Conservation (phyloP, 2,797 vertebrate genomes). For the Coendou prehensilis region DNA sequence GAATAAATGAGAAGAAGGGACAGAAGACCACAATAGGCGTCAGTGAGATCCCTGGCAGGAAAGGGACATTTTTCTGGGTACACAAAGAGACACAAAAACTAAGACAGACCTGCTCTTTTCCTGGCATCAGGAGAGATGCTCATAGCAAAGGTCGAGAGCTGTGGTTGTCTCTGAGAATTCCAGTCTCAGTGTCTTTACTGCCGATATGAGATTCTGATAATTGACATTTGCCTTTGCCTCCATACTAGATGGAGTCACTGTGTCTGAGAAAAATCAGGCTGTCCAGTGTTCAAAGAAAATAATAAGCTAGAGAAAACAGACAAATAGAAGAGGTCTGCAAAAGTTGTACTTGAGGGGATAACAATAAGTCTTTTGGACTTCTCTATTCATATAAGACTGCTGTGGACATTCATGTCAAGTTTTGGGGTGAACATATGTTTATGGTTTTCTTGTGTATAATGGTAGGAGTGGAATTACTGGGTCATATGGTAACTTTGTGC, state of each 20-base stretch:
- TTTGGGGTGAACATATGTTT: background rate
- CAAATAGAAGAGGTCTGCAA: constrained; percentile 44
- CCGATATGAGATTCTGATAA: constrained; percentile 24
- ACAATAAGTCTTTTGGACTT: constrained; percentile 15
- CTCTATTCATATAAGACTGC: constrained; percentile 2
- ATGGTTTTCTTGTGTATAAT: background rate
- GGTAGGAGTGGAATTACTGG: background rate
- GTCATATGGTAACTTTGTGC: background rate
- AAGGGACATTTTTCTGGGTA: constrained; percentile 17
- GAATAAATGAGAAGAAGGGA: constrained; percentile 62
- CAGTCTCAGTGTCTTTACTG: constrained; percentile 34
- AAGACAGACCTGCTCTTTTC: constrained; percentile 1
- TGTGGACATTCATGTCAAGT: background rate
- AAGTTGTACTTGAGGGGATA: constrained; percentile 1
- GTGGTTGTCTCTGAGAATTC: constrained; percentile 50
- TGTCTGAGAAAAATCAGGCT: constrained; percentile 57
- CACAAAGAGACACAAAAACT: constrained; percentile 18
- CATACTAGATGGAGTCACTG: constrained; percentile 27
- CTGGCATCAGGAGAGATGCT: constrained; percentile 16
- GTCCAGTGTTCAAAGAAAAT: constrained; percentile 23
- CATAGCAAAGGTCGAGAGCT: constrained; percentile 64
- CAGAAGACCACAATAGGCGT: background rate
- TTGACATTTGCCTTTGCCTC: constrained; percentile 55
- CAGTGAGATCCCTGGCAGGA: constrained; percentile 25
- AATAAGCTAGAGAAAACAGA: constrained; percentile 45